Evolutionary conservation across 2,888 invertebrate genomes (phyloP).

Genomic region (Oxycera nigricornis): DNA sequence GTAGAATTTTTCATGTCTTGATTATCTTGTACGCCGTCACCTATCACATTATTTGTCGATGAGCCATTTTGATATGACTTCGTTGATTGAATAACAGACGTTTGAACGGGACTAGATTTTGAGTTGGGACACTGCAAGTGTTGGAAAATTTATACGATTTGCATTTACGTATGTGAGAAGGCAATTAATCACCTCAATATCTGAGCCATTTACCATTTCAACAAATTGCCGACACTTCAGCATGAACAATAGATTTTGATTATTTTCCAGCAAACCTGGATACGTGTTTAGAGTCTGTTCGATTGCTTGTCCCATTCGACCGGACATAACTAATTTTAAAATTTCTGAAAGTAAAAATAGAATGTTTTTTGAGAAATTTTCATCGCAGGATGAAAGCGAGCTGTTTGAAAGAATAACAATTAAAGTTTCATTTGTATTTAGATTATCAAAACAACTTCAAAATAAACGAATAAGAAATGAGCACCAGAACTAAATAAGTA

Average conservation of each 20-base stretch:
- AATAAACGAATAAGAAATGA: too few relatives aligned
- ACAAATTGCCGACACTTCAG: constrained; percentile 98
- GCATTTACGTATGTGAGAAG: too few relatives aligned
- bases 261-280: constrained; percentile 90
- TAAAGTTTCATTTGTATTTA: neutral
- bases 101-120: constrained; percentile 68
- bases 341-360: constrained; percentile 72
- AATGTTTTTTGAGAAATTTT: neutral
- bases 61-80: constrained; percentile 61
- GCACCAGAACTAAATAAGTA: too few relatives aligned
- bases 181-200: constrained; percentile 76
- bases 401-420: too few relatives aligned
- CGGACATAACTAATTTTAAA: constrained; percentile 88
- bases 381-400: neutral
- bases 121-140: constrained; percentile 52
- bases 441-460: neutral
- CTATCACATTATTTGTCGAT: constrained; percentile 57
- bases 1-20: constrained; percentile 66
- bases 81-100: constrained; percentile 86
- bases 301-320: constrained; percentile 95
- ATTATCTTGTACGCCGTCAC: constrained; percentile 62
- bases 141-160: constrained; percentile 43
- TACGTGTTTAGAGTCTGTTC: constrained; percentile 87
- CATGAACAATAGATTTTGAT: constrained; percentile 91
- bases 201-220: constrained; percentile 95